Percentiles rank a stretch among this genome's conserved stretches.
Conservation (phyloP, 2,888 invertebrate genomes). For the Automeris io region DNA sequence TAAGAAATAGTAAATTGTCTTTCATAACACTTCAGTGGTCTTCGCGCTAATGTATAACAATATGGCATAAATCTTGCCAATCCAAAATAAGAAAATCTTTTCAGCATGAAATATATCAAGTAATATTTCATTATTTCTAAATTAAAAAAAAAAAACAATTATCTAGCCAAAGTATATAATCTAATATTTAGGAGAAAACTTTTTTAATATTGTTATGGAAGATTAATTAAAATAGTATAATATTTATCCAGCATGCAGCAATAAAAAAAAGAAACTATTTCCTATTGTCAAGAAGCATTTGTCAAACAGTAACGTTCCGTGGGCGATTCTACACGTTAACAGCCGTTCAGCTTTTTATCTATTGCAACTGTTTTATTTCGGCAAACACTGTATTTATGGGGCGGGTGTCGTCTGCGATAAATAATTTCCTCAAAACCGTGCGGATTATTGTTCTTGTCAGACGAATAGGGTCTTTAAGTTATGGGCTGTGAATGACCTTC, state of each 20-base stretch:
- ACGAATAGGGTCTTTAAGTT: constrained; percentile 56
- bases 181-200: too few relatives aligned
- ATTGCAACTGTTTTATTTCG: constrained; percentile 65
- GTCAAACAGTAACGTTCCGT: constrained; percentile 45
- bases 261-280: too few relatives aligned
- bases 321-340: constrained; percentile 29
- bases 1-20: constrained; percentile 20
- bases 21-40: neutral
- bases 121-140: too few relatives aligned
- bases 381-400: constrained; percentile 62
- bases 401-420: constrained; percentile 69
- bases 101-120: too few relatives aligned
- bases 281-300: constrained; percentile 22
- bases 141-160: too few relatives aligned
- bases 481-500: constrained; percentile 58
- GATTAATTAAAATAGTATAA: too few relatives aligned
- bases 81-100: too few relatives aligned
- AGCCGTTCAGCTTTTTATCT: constrained; percentile 64
- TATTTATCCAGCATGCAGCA: too few relatives aligned
- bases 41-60: too few relatives aligned
- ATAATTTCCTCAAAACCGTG: constrained; percentile 64
- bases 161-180: too few relatives aligned
- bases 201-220: too few relatives aligned
- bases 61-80: too few relatives aligned
- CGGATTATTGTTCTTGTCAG: constrained; percentile 70